Base-by-base conservation (phyloP, 2,113 vertebrate genomes). In the Speoplatyrhinus poulsoni region DNA sequence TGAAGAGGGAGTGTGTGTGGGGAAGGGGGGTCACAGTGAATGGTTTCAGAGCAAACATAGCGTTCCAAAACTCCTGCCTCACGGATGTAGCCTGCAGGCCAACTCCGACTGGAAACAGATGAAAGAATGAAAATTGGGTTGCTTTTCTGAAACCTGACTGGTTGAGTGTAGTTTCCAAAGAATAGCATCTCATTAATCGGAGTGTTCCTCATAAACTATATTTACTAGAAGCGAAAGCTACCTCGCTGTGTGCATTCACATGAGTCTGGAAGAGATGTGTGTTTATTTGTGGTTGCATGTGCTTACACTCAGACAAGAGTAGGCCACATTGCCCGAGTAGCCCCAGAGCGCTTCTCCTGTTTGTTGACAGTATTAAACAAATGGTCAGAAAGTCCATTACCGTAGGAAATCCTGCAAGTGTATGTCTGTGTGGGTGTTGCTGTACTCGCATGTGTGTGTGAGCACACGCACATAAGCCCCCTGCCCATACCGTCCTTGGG, bases 321-420 rank as follows among this genome's bases (percentile, higher is more conserved):
- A 52, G 57, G 70, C 60, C 69, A 77, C 70, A 58, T 60, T 75
- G 60, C 69, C 73, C 74, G 68, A 85, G 77, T 61, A 77, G 69
- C 83, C 85, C 82, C 73, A 59, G 70, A 85, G 86, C 81, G 69
- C 79, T 77, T 72, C 73, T 72, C 82, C 84, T 83, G 75, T 85
- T 82, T 85, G 87, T 87, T 82, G 83, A 84, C 80, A 72, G 72
- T 82, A 83, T 85, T 86, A 81, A 87, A 89, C 86, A 88, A 89
- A 89, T 83, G 85, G 85, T 82, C 84, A 85, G 76, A 80, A 78
- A 85, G 78, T 61, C 81, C 72, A 80, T 86, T 83, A 83, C 79
- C 80, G 36, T 8, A 15, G 73, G 67, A 64, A 84, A 73, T 70
- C 9, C 52, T 36, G 65, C 66, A 3, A 46, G 47, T 52, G 56